Conservation (phyloP, 2,797 vertebrate genomes). For the Coregonus sp. region DNA sequence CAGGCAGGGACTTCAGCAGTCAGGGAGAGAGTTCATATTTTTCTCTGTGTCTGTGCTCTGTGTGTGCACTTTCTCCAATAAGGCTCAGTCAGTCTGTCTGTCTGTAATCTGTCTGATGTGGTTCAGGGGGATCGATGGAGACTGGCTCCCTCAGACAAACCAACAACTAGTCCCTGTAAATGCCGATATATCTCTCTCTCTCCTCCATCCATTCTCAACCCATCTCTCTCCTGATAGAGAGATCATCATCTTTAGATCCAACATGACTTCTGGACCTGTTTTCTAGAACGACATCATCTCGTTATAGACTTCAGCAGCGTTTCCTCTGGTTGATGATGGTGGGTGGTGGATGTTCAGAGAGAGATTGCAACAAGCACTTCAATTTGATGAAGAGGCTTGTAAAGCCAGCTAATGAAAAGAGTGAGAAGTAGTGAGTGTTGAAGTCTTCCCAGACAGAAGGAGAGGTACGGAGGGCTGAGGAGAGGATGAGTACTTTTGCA, state of each 20-base stretch:
- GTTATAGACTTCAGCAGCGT: slow-evolving; percentile 21
- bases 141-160: neutral
- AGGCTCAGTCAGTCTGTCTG: neutral
- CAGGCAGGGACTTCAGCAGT: neutral
- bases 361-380: slow-evolving; percentile 18
- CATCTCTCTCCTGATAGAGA: neutral
- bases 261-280: neutral
- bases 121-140: slow-evolving; percentile 13
- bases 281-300: neutral
- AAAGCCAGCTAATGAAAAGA: slow-evolving; percentile 54
- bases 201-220: neutral
- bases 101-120: neutral
- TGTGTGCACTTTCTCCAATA: slow-evolving; percentile 8
- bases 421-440: slow-evolving; percentile 31
- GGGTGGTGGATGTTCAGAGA: slow-evolving; percentile 15
- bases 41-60: neutral
- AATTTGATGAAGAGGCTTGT: slow-evolving; percentile 56
- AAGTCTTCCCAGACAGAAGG: slow-evolving; percentile 29
- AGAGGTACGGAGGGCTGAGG: slow-evolving; percentile 4
- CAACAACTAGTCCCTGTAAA: slow-evolving; percentile 3
- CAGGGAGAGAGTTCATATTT: neutral
- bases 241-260: neutral
- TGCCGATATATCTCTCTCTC: slow-evolving; percentile 9
- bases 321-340: slow-evolving; percentile 13
- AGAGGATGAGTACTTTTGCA: neutral